Conservation (phyloP, 35 echinoderm and acorn worm genomes). For the Lytechinus pictus region DNA sequence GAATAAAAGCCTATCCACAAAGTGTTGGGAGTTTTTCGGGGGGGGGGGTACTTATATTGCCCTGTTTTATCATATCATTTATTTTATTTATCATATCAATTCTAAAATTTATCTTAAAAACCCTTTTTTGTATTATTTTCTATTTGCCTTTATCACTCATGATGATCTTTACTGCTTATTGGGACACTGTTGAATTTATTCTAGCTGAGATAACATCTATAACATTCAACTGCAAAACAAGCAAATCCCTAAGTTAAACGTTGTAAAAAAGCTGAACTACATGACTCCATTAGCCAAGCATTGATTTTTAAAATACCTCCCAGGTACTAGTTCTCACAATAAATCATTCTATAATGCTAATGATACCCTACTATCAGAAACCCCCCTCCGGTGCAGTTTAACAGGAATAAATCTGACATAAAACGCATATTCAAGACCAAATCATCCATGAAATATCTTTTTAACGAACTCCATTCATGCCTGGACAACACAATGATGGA, state of each 20-base stretch:
- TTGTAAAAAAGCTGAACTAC: background rate
- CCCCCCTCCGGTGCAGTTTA: background rate
- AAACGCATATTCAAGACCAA: background rate
- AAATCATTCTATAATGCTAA: background rate
- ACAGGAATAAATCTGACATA: background rate
- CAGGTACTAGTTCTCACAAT: background rate
- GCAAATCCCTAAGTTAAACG: background rate
- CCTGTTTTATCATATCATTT: no score
- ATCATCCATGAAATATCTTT: constrained; percentile 3
- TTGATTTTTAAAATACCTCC: background rate
- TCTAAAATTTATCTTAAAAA: background rate
- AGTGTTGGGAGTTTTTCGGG: no score
- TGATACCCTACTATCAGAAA: background rate
- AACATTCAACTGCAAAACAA: background rate
- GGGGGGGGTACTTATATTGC: no score
- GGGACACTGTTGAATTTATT: background rate
- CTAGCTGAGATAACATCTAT: background rate
- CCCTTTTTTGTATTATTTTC: no score
- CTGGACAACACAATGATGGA: background rate
- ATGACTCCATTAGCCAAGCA: background rate
- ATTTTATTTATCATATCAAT: background rate
- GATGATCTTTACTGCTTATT: background rate
- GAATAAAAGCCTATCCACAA: no score
- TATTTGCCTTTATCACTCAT: no score
- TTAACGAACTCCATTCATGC: background rate